Conservation (phyloP, 2,888 invertebrate genomes). For the Callyntrura sp. region DNA sequence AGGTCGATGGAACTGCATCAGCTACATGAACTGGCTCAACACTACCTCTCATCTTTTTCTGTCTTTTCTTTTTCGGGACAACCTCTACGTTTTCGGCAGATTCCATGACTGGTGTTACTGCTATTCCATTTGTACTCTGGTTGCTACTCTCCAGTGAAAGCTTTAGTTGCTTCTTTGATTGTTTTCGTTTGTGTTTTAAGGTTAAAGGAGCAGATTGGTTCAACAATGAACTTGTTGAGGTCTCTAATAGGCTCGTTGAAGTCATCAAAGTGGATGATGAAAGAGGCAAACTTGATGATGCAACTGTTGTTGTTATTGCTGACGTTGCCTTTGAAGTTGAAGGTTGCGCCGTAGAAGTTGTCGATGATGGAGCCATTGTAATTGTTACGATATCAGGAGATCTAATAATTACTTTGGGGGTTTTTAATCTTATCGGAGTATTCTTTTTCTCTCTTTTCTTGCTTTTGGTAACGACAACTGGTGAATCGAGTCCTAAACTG, state of each 20-base stretch:
- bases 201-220: not conserved
- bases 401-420: not conserved
- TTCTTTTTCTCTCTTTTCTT: constrained; percentile 50
- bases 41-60: constrained; percentile 23
- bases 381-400: constrained; percentile 28
- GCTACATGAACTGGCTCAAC: not conserved
- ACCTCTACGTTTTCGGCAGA: not conserved
- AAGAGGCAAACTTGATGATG: no score
- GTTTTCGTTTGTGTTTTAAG: not conserved
- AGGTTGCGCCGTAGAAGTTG: not conserved
- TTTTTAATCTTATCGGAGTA: not conserved
- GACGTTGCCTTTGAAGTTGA: not conserved
- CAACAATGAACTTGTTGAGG: no score
- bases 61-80: constrained; percentile 38
- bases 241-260: no score
- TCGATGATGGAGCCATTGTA: not conserved
- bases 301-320: not conserved
- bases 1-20: constrained; percentile 9
- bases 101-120: not conserved
- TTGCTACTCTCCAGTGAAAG: not conserved
- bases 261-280: not conserved
- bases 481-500: not conserved
- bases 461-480: not conserved
- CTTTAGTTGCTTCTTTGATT: not conserved
- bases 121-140: not conserved